A percentile compares a stretch with the other conserved stretches of the same genome.
phyloP scores from a whole-genome alignment of 2,797 vertebrate species.

The Vireo griseus region DNA sequence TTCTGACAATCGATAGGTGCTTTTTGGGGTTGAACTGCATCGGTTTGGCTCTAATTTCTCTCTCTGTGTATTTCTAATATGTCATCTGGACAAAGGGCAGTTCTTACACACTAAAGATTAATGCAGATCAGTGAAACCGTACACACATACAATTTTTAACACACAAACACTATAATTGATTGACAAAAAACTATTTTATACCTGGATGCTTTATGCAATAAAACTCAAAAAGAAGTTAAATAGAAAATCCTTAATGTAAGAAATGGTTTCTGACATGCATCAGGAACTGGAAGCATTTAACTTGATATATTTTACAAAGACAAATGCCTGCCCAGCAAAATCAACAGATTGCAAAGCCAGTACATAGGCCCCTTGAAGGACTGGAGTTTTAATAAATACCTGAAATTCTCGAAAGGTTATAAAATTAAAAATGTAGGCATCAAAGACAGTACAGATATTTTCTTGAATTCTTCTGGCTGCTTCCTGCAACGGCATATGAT shows the following conservation, averaged over 20 bases:
- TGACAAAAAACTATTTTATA: neutral
- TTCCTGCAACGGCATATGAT: neutral
- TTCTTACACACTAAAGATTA: neutral
- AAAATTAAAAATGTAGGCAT: neutral
- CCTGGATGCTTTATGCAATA: neutral
- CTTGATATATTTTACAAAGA: neutral
- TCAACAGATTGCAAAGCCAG: neutral
- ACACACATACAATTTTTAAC: neutral
- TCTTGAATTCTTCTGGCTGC: neutral
- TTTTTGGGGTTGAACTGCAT: neutral
- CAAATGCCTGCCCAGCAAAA: neutral
- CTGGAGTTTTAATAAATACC: neutral
- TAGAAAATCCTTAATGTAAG: neutral
- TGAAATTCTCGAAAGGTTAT: neutral
- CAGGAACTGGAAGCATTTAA: neutral
- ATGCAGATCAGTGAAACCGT: neutral
- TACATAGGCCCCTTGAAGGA: neutral
- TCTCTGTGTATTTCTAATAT: neutral
- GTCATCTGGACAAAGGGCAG: neutral
- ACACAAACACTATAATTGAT: neutral
- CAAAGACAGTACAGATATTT: neutral
- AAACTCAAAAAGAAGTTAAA: neutral
- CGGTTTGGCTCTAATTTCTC: neutral
- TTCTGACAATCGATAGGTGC: neutral
- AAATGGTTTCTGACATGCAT: neutral